Evolutionary conservation across 2,113 vertebrate species (phyloP), one percentile per base, ranked within the genome.

Genomic region (Gadus chalcogrammus): DNA sequence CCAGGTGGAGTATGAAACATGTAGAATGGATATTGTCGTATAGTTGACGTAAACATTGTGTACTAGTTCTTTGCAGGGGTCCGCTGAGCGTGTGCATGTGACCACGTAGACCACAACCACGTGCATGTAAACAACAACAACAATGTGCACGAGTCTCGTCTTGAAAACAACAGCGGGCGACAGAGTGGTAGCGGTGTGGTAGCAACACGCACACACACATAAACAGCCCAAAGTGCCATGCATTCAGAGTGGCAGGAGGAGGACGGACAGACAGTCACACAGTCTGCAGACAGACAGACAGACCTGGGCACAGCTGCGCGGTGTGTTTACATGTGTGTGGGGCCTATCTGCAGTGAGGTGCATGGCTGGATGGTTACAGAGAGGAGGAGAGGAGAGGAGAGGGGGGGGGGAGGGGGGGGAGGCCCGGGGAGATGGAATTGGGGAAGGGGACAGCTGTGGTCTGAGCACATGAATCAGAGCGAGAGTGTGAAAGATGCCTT

Each of bases 401-500:
- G 67, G 15, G 18, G 72, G 64, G 80, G 64, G 24, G 48, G 22
- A 62, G 73, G 64, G n/a, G n/a, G n/a, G n/a, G n/a, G n/a, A n/a
- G n/a, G n/a, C n/a, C n/a, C 13, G 71, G 64, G 73, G 77, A 82
- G 75, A 88, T 75, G 79, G 76, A 82, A 5, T 61, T 80, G 69
- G 81, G 79, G 70, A 85, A 76, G 82, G 63, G 77, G 77, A 75
- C 80, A 79, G 76, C 82, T 78, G 76, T 85, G 85, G 31, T 80
- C 68, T 65, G 69, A 67, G 75, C 75, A 85, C 84, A 78, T 35
- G 70, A 71, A 71, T 65, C 80, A 42, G 5, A 89, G 88, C 83
- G 78, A 92, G 93, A 95, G 94, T 93, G 95, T 95, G 93, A 94
- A 94, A 95, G 94, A 92, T 94, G 93, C 91, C 90, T 79, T 82